Evolutionary conservation across 64 coral and sea anemone species (phyloP).

Genomic region (Acropora tenuis): DNA sequence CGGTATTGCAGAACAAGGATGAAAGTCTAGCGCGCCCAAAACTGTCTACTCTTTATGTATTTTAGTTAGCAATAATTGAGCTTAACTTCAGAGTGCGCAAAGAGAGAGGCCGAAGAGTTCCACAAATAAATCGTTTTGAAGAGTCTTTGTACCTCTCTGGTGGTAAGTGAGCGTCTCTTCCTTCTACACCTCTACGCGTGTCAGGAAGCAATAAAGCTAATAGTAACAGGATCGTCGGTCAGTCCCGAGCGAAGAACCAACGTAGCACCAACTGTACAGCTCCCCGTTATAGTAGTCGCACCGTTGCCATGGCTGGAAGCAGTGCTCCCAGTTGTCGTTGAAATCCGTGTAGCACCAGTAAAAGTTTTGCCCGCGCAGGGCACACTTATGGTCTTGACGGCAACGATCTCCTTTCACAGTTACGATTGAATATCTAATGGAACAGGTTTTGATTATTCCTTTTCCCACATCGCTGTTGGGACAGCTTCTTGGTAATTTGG

Average conservation of each 20-base stretch:
- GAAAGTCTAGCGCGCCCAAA: too few relatives aligned
- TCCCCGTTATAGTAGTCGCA: background rate
- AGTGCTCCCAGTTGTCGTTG: constrained; percentile 21
- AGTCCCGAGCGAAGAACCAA: background rate
- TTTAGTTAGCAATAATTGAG: too few relatives aligned
- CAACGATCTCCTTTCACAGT: background rate
- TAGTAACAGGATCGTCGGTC: background rate
- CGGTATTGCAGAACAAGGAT: too few relatives aligned
- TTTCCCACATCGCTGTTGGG: background rate
- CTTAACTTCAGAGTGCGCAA: too few relatives aligned
- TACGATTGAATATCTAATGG: background rate
- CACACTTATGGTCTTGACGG: background rate
- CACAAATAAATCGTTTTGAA: too few relatives aligned
- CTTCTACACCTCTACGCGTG: too few relatives aligned
- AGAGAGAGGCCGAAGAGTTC: too few relatives aligned
- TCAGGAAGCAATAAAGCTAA: background rate
- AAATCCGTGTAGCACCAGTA: constrained; percentile 40
- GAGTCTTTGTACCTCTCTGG: too few relatives aligned
- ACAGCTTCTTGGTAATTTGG: too few relatives aligned
- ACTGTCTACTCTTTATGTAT: too few relatives aligned
- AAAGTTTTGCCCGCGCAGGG: background rate
- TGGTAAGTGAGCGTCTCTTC: too few relatives aligned
- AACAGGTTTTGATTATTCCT: background rate
- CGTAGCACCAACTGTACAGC: background rate
- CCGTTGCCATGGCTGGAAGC: constrained; percentile 18